phyloP scores from a whole-genome alignment of 92 coral and sea anemone species.

The Epizoanthus ramosus region DNA sequence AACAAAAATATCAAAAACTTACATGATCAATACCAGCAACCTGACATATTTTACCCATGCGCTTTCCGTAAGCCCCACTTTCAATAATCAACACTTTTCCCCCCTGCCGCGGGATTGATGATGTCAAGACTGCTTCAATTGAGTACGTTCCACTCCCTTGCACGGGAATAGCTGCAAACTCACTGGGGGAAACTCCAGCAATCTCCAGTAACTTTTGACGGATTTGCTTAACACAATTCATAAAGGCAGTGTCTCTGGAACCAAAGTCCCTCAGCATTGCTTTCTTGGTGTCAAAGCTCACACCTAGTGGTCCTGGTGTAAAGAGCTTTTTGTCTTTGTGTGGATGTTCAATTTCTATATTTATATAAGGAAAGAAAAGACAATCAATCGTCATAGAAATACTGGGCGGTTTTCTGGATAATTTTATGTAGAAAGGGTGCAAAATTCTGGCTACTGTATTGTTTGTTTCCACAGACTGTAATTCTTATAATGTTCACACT shows the following conservation, averaged over 20 bases:
- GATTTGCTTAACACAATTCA: slow-evolving; percentile 76
- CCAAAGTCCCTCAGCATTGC: slow-evolving; percentile 97
- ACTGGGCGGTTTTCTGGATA: background rate
- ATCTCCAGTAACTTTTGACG: slow-evolving; percentile 77
- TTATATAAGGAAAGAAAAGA: background rate
- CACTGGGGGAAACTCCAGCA: slow-evolving; percentile 85
- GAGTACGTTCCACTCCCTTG: slow-evolving; percentile 97
- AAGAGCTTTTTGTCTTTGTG: slow-evolving; percentile 89
- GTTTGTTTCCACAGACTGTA: too few species aligned
- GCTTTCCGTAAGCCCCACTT: slow-evolving; percentile 94
- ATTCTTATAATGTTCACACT: too few species aligned
- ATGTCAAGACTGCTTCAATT: slow-evolving; percentile 87
- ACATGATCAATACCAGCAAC: slow-evolving; percentile 88
- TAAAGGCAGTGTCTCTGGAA: slow-evolving; percentile 89
- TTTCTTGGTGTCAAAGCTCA: slow-evolving; percentile 83
- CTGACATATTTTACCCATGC: slow-evolving; percentile 88
- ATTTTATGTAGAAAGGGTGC: background rate
- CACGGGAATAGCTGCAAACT: slow-evolving; percentile 76
- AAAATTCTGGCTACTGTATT: too few species aligned
- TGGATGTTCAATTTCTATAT: slow-evolving; percentile 36
- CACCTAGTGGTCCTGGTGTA: slow-evolving; percentile 96
- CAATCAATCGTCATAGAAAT: too few species aligned
- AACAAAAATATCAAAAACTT: slow-evolving; percentile 40
- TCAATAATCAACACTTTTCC: slow-evolving; percentile 82
- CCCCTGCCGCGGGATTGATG: slow-evolving; percentile 81